Base-by-base conservation (phyloP, 2,888 invertebrate species). In the Phoenoteleia sp. region DNA sequence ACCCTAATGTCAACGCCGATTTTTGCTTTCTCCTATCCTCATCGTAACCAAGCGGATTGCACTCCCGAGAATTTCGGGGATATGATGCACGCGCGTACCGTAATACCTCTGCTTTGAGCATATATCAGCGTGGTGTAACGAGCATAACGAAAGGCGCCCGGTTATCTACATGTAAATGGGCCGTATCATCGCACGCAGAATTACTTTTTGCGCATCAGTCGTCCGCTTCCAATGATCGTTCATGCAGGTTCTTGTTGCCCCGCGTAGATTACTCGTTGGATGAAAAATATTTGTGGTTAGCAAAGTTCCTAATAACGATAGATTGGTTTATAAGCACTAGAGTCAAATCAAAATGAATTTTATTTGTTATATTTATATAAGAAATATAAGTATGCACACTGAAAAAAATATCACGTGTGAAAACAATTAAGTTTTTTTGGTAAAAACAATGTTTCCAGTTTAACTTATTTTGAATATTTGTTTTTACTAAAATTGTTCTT, bases 121-220 rank as follows among this genome's bases (percentile, higher is more conserved):
- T 64, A 79, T 45, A 71, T 84, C 52, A 52, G 29, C 27, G 39
- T 36, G 47, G 49, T 54, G 81, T 81, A 81, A 85, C 81, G 71
- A 81, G 77, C 71, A 77, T 76, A 80, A 84, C 84, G 81, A 71
- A 60, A 60, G 42, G 52, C 47, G 54, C 79, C 62, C 19, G 56
- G 62, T 69, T 69, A 75, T 74, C 81, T 64, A 66, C 77, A 72
- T 77, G 66, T 66, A 77, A 72, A 77, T 72, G 74, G 67, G 21
- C 81, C 72, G 74, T 81, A 81, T 74, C 52, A 67, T 74, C 72
- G 29, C 60, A 49, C 56, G 72, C 39, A 58, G 52, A 74, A 81
- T 74, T 60, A 81, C 74, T 81, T 81, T 81, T 81, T 71, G 58
- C 66, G 66, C 66, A 47, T 66, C 76, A 62, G 17, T 60, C 62